These are phyloP conservation scores for Sphenodon punctatus DNA, from an alignment of 2,797 vertebrate genomes.

Conservation along the genomic window DNA sequence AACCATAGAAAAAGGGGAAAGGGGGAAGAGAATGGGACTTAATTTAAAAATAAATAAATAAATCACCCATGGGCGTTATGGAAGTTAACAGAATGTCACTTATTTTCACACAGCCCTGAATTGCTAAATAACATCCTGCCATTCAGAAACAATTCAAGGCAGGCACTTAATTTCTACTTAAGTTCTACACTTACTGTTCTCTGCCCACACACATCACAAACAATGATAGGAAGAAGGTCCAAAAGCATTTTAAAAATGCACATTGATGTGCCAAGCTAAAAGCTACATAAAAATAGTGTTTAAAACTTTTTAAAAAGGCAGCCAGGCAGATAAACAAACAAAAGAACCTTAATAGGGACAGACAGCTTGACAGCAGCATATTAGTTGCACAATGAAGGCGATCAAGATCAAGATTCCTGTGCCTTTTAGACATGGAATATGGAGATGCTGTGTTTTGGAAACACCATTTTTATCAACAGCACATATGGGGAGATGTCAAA, in stretches of 20 bases:
- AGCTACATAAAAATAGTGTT: neutral
- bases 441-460: neutral
- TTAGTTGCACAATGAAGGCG: neutral
- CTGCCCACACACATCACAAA: neutral
- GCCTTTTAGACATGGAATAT: neutral
- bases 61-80: neutral
- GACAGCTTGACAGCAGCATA: neutral
- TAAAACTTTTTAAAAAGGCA: neutral
- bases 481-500: constrained; percentile 30
- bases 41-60: too few species aligned
- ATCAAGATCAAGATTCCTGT: fast-evolving
- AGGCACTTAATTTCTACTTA: neutral
- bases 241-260: too few species aligned
- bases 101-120: neutral
- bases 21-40: too few species aligned
- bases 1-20: too few species aligned
- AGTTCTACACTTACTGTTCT: too few species aligned
- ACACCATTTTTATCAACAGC: neutral
- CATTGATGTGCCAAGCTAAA: neutral
- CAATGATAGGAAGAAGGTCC: neutral
- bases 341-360: neutral
- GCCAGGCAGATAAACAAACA: neutral
- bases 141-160: neutral
- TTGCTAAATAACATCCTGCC: too few species aligned
- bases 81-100: neutral